Base-by-base conservation (phyloP, 2,888 invertebrate species). In the Pseudolycoriella hygida region DNA sequence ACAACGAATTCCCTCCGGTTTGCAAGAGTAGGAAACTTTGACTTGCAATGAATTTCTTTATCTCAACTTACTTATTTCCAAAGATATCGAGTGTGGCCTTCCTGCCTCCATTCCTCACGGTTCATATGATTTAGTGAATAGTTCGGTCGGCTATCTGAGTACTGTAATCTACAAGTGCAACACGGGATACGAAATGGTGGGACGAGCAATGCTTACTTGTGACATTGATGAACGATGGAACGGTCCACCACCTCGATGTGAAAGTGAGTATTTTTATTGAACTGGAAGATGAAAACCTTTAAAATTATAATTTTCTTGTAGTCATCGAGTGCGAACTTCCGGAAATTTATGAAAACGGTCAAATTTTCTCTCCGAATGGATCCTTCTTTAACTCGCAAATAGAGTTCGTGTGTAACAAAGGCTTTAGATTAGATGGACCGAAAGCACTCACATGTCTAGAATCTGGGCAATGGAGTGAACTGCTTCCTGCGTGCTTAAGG, bases 191-290 rank as follows among this genome's bases (percentile, higher is more conserved):
- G 83, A 85, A 64, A 83, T 92, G 78, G 76, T 79, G 40, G 84
- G 90, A 17, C 73, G 89, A 20, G 80, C 86, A 0, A 71, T 83
- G 51, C 70, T 92, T 12, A 81, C 86, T 3, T 92, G 92, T 56
- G 92, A 92, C 61, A 82, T 89, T 53, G 90, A 92, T 55, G 88
- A 88, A 60, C 72, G 88, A 44, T 92, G 90, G 90, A 89, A 90
- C 56, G 90, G 90, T 40, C 90, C 90, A 2, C 90, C 90, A 43
- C 90, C 90, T 1, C 68, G 80, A 54, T 90, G 90, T 62, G 86
- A 88, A 62, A 74, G 83, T 83, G 59, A 68, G 67, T 64, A 17
- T 18, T 39, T 39, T 15, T 39, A 5, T 39, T 17, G 4, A 39
- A 39, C 17, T 14, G 3, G n/a, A 15, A 39, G 11, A n/a, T 5